Base-by-base conservation (phyloP, 2,888 invertebrate genomes). In the Andrena bucephala region DNA sequence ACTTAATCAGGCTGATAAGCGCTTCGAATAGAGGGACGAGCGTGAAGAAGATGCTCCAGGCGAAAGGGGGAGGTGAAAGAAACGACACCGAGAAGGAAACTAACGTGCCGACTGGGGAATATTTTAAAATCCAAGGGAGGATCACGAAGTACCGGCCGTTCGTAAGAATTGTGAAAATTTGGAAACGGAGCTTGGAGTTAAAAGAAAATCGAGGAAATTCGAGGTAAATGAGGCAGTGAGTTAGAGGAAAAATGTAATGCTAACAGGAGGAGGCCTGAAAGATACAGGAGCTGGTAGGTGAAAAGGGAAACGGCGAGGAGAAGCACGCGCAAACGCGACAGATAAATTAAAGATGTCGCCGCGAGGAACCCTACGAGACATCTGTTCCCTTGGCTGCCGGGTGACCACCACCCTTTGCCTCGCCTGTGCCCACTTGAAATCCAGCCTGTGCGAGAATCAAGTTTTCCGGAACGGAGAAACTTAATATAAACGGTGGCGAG, bases 391-490 rank as follows among this genome's bases (percentile, higher is more conserved):
- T 24, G 20, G 62, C 16, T 57, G 29, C 57, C 69, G 42, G 29
- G 33, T 29, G 48, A 29, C 60, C n/a, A n/a, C 24, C n/a, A 66
- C 29, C 60, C 52, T 63, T n/a, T 60, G 29, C 66, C 60, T 54
- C 52, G 48, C 31, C 27, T 29, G 31, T 33, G 33, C 31, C 42
- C 27, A 31, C 50, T 63, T 54, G 33, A 59, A 75, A 68, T 62
- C 60, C 68, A 52, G n/a, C 60, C 42, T 24, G 57, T 10, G 33
- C 48, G 66, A 66, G 71, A 62, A 73, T 59, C 36, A 59, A 36
- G 72, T 72, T 67, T 77, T 77, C 54, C 68, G 74, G 27, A 63
- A 78, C 67, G 63, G 75, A 65, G 78, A 78, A 78, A 78, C 68
- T 74, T 63, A 48, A 62, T 72, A 60, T 50, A 59, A 52, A 63